Base-by-base conservation (phyloP, 2,888 invertebrate species). In the Limnephilus rhombicus region DNA sequence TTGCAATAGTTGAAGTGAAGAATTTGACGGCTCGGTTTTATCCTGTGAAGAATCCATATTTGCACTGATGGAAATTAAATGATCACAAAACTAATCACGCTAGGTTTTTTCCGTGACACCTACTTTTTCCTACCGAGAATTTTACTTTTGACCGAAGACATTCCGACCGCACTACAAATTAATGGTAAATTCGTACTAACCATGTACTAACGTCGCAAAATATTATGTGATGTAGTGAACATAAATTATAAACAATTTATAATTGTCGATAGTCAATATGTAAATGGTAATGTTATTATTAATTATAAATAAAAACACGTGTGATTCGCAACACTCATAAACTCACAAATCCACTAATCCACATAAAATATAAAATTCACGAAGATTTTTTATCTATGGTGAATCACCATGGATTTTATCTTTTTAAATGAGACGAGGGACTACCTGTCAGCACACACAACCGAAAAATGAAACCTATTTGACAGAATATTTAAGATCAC, bases 1-100 rank as follows among this genome's bases (percentile, higher is more conserved):
- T 88, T 91, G 93, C 34, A 93, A 49, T 34, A 93, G 89, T 31
- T 91, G 89, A 53, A 92, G 91, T 15, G 91, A 91, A 18, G 92
- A 34, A 53, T 92, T 92, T 80, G 80, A n/a, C 88, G 31, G 41
- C 13, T 85, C 68, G 34, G 81, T 37, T 80, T 80, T 68, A 80
- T 91, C 53, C 80, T 37, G 85, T 80, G 80, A 85, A 15, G 86
- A 29, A 68, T 91, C 86, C 90, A 91, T 91, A 1, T 49, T 88
- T 88, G 68, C 86, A 86, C 49, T 86, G 11, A 86, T 45, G 49
- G 18, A 82, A 34, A 31, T 82, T 31, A 34, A 82, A 41, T 7
- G 12, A 34, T 31, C 53, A 88, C 29, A 87, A 87, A 87, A 68
- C n/a, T 53, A 34, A 85, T 45, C 68, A 68, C 29, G 24, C 13